Evolutionary conservation across 2,113 vertebrate species (phyloP), one percentile per base, ranked within the genome.

Genomic region (Callionymus lyra): DNA sequence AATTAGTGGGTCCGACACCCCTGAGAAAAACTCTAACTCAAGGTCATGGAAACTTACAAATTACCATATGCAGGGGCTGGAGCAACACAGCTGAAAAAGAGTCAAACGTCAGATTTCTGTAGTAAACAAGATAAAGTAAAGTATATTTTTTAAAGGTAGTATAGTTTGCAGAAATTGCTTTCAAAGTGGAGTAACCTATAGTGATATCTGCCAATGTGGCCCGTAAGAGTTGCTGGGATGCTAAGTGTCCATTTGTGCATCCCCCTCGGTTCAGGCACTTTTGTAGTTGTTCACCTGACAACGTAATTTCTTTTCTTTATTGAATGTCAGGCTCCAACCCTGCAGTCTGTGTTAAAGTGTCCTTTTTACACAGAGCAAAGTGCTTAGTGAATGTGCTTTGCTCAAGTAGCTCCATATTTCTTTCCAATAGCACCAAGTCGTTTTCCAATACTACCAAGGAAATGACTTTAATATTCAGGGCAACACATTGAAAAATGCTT

Each of bases 1-100:
- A 82, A 82, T 85, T 82, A 79, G 74, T 62, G 77, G 70, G 74
- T 65, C 79, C 70, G 70, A 80, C 74, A 79, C 72, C 66, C 21
- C 68, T 70, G 64, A 63, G n/a, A 74, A 76, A 75, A 64, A 74
- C 72, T 65, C 58, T 74, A 68, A 68, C 58, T 66, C 79, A 83
- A 85, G 82, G 82, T 86, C 80, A 84, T 51, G 63, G 62, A 67
- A 41, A 65, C 63, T 66, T 68, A 66, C 68, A 55, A 58, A 82
- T 85, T 80, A 81, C 69, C 80, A 80, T 81, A 79, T 77, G 61
- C 61, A 33, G 73, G 53, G 68, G 55, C 51, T 75, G 70, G 48
- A 68, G 70, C 58, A 72, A 65, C 66, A 51, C 48, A 55, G 72
- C 58, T 57, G 67, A 52, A 59, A 72, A 69, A 71, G 65, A 59